Base-by-base conservation (phyloP, 2,113 vertebrate species). In the Macquaria australasica region DNA sequence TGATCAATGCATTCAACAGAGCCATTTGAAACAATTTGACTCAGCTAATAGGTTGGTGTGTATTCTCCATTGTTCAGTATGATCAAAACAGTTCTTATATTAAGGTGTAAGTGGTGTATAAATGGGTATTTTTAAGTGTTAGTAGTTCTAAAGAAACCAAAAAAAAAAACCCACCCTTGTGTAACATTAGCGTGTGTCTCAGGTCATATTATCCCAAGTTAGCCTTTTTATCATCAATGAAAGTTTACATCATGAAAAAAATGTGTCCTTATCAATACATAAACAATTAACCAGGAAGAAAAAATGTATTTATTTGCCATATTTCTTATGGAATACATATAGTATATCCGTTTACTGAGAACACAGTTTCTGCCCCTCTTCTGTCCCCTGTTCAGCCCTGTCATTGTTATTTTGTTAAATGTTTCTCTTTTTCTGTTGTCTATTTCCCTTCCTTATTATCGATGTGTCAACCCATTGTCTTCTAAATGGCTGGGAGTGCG, bases 11-110 rank as follows among this genome's bases (percentile, higher is more conserved):
- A 6, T 77, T 72, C 37, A 63, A 50, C 37, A 28, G 68, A 87
- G 45, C 25, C 15, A 79, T 63, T 73, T 79, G 20, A 62, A 68
- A 62, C 53, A 16, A 31, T 77, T 86, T 67, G 51, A 81, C 45
- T 63, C 31, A 34, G 31, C 39, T 84, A 72, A 71, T 64, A 66
- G 68, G 58, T 25, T 41, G 11, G 5, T 70, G 1, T 62, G 25
- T 55, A 39, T 50, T 71, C n/a, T 25, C 48, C 5, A 25, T 73
- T 73, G 45, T 20, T 77, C 34, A 56, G n/a, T 37, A 43, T 81
- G 23, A 79, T 63, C 8, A 48, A 53, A 77, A 51, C 25, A 41
- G 41, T 59, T 14, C 16, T 53, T 50, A 18, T 77, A 16, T 63
- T 69, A 51, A 63, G 8, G 12, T 1, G 10, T 76, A 48, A 50